phyloP scores from a whole-genome alignment of 2,888 invertebrate species.

The Lithophane leautieri region DNA sequence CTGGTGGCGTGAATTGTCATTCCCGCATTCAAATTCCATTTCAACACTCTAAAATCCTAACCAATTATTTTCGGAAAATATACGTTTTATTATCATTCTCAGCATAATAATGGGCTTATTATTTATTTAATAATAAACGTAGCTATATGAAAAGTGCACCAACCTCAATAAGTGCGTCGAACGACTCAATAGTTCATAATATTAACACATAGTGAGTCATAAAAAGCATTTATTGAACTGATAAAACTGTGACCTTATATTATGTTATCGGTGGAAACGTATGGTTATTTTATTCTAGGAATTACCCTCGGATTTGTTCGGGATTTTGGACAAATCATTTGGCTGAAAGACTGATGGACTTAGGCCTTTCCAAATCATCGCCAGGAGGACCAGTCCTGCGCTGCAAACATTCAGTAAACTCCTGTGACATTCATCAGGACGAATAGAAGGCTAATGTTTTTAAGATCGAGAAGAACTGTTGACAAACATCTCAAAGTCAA shows the following conservation, averaged over 20 bases:
- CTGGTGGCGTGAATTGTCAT: no score
- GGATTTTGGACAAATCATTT: background rate
- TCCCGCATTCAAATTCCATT: no score
- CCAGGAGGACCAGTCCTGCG: no score
- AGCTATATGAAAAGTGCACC: slow-evolving; percentile 46
- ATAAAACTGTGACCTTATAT: slow-evolving; percentile 53
- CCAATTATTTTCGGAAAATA: slow-evolving; percentile 25
- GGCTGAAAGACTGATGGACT: no score
- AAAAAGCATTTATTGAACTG: slow-evolving; percentile 61
- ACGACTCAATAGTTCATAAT: slow-evolving; percentile 47
- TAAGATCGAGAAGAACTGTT: no score
- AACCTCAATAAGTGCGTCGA: slow-evolving; percentile 47
- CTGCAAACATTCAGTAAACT: no score
- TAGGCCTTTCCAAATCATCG: no score
- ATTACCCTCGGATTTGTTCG: background rate
- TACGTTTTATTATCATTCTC: background rate
- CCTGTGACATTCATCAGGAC: no score
- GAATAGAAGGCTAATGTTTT: no score
- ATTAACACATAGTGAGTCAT: slow-evolving; percentile 46
- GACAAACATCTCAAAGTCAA: no score
- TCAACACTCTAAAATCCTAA: background rate
- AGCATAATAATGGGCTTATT: slow-evolving; percentile 39
- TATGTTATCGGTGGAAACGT: slow-evolving; percentile 39
- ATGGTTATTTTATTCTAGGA: slow-evolving; percentile 9
- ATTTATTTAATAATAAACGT: slow-evolving; percentile 31